Evolutionary conservation across 2,888 invertebrate genomes (phyloP).

Genomic region (Epsilonema sp.): DNA sequence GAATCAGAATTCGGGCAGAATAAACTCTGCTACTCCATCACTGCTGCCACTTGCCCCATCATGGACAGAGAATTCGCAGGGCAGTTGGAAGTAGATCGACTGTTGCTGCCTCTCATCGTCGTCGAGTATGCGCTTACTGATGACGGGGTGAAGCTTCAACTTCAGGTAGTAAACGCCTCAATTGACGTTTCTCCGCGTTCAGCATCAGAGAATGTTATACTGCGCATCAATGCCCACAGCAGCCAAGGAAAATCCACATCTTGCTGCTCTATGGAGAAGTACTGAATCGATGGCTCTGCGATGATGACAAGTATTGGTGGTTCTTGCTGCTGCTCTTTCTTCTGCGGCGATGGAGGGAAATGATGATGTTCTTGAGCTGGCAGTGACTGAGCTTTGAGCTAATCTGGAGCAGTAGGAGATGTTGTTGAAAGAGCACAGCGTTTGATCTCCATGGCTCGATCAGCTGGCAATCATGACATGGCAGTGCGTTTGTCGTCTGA

Average conservation of each 20-base stretch:
- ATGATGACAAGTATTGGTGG: constrained; percentile 14
- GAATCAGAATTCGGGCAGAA: constrained; percentile 16
- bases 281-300: constrained; percentile 13
- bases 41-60: too few species aligned
- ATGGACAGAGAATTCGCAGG: too few species aligned
- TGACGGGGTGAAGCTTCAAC: not conserved
- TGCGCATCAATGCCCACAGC: constrained; percentile 49
- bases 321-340: not conserved
- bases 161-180: constrained; percentile 2
- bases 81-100: too few species aligned
- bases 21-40: too few species aligned
- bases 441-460: constrained; percentile 91
- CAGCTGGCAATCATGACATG: constrained; percentile 82
- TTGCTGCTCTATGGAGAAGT: constrained; percentile 13
- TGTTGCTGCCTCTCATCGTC: not conserved
- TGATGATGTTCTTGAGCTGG: not conserved
- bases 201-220: constrained; percentile 81
- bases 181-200: constrained; percentile 19
- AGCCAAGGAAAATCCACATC: not conserved
- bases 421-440: constrained; percentile 38
- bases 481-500: too few species aligned
- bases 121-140: not conserved
- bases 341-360: not conserved
- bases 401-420: not conserved
- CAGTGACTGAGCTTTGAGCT: not conserved